Conservation (phyloP, 2,888 invertebrate genomes). For the Allolobophora icterica region DNA sequence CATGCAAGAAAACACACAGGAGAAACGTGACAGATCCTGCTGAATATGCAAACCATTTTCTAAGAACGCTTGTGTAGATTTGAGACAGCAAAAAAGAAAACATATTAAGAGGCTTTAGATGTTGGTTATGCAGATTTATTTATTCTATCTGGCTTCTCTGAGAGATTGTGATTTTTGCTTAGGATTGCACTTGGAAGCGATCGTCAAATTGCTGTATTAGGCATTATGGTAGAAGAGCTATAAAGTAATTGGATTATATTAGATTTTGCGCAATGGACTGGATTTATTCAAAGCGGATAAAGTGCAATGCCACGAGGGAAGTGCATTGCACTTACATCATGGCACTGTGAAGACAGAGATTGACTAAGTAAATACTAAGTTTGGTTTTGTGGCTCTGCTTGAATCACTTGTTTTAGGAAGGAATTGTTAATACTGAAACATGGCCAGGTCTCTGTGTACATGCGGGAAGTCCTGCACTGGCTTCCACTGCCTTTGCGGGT, state of each 20-base stretch:
- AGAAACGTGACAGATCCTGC: not conserved
- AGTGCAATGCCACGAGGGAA: not conserved
- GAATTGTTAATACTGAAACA: not conserved
- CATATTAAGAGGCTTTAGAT: not conserved
- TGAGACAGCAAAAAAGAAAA: not conserved
- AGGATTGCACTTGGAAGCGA: too few species aligned
- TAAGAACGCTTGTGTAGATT: not conserved
- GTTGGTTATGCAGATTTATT: not conserved
- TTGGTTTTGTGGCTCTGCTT: not conserved
- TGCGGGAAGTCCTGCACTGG: too few species aligned
- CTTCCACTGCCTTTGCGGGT: too few species aligned
- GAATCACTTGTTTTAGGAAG: not conserved
- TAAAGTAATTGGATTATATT: not conserved
- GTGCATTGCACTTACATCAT: too few species aligned
- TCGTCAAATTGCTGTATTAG: too few species aligned
- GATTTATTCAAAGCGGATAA: not conserved
- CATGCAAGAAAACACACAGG: not conserved
- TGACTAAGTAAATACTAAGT: not conserved
- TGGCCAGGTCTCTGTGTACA: too few species aligned
- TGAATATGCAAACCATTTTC: not conserved
- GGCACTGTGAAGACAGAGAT: too few species aligned
- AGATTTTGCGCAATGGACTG: not conserved
- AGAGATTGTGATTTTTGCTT: too few species aligned
- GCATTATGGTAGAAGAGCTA: too few species aligned
- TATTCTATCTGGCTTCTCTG: too few species aligned